Conservation (phyloP, 2,113 vertebrate genomes). For the Anhinga rufa region DNA sequence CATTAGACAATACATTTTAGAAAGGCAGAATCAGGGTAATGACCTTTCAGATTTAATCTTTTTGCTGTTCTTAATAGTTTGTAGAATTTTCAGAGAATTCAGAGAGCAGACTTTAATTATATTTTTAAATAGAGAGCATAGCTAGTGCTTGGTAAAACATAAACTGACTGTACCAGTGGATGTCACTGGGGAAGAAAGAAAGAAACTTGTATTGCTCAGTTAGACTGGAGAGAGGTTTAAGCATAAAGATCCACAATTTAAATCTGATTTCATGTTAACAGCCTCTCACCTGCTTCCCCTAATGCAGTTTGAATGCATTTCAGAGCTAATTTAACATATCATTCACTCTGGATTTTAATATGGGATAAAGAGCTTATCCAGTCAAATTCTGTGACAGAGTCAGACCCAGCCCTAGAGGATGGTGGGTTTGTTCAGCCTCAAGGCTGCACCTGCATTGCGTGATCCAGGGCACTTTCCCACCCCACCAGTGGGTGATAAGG, state of each 20-base stretch:
- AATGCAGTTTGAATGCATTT: background rate
- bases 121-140: background rate
- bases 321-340: slow-evolving; percentile 15
- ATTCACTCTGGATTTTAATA: background rate
- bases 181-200: background rate
- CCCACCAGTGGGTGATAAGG: background rate
- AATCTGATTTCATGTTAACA: slow-evolving; percentile 29
- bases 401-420: background rate
- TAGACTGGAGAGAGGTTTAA: slow-evolving; percentile 9
- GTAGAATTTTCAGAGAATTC: slow-evolving; percentile 25
- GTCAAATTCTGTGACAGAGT: background rate
- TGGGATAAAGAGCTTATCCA: background rate
- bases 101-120: background rate
- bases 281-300: background rate
- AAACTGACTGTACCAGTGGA: background rate
- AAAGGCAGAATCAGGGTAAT: background rate
- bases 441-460: rapidly evolving
- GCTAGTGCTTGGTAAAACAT: background rate
- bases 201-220: background rate
- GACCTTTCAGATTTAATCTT: slow-evolving; percentile 9
- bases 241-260: slow-evolving; percentile 1
- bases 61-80: slow-evolving; percentile 11
- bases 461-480: background rate
- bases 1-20: background rate
- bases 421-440: background rate